Percentiles rank a stretch among this genome's conserved stretches.
Conservation (phyloP, 2,888 invertebrate species). For the Pediacus dermestoides region DNA sequence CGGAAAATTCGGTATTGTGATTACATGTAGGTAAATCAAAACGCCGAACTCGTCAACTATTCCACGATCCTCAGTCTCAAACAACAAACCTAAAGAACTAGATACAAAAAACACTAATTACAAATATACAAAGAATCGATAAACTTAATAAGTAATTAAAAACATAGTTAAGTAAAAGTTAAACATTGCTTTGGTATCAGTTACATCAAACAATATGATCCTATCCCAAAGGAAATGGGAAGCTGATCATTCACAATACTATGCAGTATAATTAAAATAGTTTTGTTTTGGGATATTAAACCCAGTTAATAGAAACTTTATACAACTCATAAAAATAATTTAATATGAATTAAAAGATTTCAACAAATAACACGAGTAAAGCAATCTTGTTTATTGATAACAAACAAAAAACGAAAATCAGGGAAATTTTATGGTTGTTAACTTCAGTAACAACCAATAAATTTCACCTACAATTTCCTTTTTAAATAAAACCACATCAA, state of each 20-base stretch:
- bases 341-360: constrained; percentile 4
- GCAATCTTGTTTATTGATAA: neutral
- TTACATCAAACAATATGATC: constrained; percentile 49
- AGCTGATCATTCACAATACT: constrained; percentile 21
- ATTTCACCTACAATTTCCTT: constrained; percentile 1
- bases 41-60: neutral
- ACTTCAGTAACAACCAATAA: constrained; percentile 2
- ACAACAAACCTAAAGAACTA: constrained; percentile 47
- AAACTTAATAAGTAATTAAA: constrained; percentile 48
- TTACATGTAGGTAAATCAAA: too few species aligned
- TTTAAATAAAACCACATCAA: neutral
- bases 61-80: constrained; percentile 47
- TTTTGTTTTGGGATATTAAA: constrained; percentile 9
- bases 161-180: constrained; percentile 45
- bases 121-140: constrained; percentile 46
- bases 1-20: too few species aligned
- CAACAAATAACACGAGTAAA: constrained; percentile 1
- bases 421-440: constrained; percentile 5
- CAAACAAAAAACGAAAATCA: constrained; percentile 4
- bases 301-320: neutral
- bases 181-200: constrained; percentile 54
- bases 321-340: constrained; percentile 8
- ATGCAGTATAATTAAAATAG: constrained; percentile 23
- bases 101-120: too few species aligned
- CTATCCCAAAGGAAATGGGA: constrained; percentile 24